Evolutionary conservation across 1,140 invertebrate genomes (phyloP).

Genomic region (Planococcus citri): DNA sequence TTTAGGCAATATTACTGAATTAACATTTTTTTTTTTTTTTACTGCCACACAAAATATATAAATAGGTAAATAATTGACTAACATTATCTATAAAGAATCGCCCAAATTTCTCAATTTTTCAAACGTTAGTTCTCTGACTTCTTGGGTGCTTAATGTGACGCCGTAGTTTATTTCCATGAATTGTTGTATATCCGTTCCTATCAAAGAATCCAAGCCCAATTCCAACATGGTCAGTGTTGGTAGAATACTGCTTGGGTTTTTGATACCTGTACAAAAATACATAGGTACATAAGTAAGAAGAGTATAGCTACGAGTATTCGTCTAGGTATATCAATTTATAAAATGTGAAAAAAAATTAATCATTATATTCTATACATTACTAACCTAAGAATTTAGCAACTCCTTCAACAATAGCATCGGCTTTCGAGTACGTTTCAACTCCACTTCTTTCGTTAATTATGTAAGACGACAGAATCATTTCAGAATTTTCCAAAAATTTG

Average conservation of each 20-base stretch:
- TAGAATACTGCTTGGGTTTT: constrained; percentile 64
- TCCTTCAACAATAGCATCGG: constrained; percentile 45
- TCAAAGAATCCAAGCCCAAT: constrained; percentile 93
- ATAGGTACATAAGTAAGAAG: not conserved
- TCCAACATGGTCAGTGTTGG: constrained; percentile 66
- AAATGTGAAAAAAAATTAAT: too few relatives aligned
- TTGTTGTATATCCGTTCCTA: constrained; percentile 97
- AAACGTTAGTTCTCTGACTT: constrained; percentile 72
- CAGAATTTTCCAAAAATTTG: constrained; percentile 69
- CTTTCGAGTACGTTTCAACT: constrained; percentile 36
- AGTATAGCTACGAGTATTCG: not conserved
- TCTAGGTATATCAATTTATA: not conserved
- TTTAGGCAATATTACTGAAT: too few relatives aligned
- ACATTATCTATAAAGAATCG: constrained; percentile 23
- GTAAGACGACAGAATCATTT: constrained; percentile 71
- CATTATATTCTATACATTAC: too few relatives aligned
- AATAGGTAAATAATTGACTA: not conserved
- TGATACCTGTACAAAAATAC: constrained; percentile 42
- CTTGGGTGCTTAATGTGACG: constrained; percentile 67
- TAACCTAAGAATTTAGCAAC: constrained; percentile 70
- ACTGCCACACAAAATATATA: too few relatives aligned
- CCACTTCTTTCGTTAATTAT: constrained; percentile 48
- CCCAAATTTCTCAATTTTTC: constrained; percentile 54
- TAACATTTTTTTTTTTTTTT: too few relatives aligned
- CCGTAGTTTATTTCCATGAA: constrained; percentile 85